Percentiles rank a stretch among this genome's conserved stretches.
Evolutionary conservation across 2,113 vertebrate genomes (phyloP).

Genomic region (Danio rerio): GRCz12tu NC_133186.1:17367501-17368000

Average conservation of each 20-base stretch:
- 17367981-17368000: too few species aligned
- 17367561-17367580: slow-evolving; percentile 91
- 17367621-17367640: too few species aligned
- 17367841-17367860: slow-evolving; percentile 94
- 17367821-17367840: slow-evolving; percentile 94
- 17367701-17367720: too few species aligned
- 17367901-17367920: too few species aligned
- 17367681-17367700: too few species aligned
- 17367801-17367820: slow-evolving; percentile 98
- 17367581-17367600: slow-evolving; percentile 86
- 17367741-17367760: slow-evolving; percentile 91
- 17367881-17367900: not conserved
- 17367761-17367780: slow-evolving; percentile 93
- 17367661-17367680: too few species aligned
- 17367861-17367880: not conserved
- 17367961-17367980: too few species aligned
- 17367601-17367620: too few species aligned
- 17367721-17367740: slow-evolving; percentile 94
- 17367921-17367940: too few species aligned
- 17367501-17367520: slow-evolving; percentile 86
- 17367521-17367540: slow-evolving; percentile 91
- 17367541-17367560: slow-evolving; percentile 97
- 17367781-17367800: slow-evolving; percentile 91
- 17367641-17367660: not conserved
- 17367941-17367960: too few species aligned